These are phyloP conservation scores for Drosophila triauraria DNA, from an alignment of 1,140 invertebrate genomes.

Conservation along the genomic window DNA sequence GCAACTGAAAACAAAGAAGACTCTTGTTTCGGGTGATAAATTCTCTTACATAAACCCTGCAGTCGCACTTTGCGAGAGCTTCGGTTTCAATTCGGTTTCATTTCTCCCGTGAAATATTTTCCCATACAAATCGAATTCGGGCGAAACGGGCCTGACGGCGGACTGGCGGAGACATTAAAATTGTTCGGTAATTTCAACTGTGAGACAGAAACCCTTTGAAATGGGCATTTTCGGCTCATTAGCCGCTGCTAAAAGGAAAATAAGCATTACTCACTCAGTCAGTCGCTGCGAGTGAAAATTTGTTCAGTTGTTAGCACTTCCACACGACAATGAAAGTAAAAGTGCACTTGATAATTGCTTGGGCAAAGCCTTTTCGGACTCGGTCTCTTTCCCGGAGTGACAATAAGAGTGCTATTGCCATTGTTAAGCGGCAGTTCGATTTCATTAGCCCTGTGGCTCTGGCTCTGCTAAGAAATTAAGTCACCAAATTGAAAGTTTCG, in stretches of 20 bases:
- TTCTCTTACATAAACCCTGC: constrained; percentile 29
- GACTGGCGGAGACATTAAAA: constrained; percentile 43
- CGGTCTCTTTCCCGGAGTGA: constrained; percentile 12
- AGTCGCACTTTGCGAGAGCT: constrained; percentile 29
- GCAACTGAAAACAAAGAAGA: constrained; percentile 16
- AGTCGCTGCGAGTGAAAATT: constrained; percentile 48
- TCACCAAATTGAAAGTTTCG: constrained; percentile 77
- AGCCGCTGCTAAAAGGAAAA: constrained; percentile 77
- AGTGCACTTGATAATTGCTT: constrained; percentile 84
- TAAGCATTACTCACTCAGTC: constrained; percentile 42
- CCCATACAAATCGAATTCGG: constrained; percentile 65
- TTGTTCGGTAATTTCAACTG: constrained; percentile 71
- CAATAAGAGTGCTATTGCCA: constrained; percentile 59
- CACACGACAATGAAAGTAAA: constrained; percentile 79
- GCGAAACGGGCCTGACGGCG: no score
- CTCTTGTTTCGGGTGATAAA: neutral
- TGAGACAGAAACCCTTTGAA: constrained; percentile 12
- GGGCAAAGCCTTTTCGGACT: constrained; percentile 45
- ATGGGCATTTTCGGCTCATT: constrained; percentile 67
- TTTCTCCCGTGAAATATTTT: constrained; percentile 59
- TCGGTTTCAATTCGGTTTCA: constrained; percentile 57
- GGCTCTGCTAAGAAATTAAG: constrained; percentile 73
- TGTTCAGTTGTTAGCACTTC: constrained; percentile 54
- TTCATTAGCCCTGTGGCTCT: constrained; percentile 68
- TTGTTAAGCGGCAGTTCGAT: constrained; percentile 65